Percentiles rank a stretch among this genome's conserved stretches.
phyloP scores from a whole-genome alignment of 1,140 invertebrate species.

The Drosophila nasuta region DNA sequence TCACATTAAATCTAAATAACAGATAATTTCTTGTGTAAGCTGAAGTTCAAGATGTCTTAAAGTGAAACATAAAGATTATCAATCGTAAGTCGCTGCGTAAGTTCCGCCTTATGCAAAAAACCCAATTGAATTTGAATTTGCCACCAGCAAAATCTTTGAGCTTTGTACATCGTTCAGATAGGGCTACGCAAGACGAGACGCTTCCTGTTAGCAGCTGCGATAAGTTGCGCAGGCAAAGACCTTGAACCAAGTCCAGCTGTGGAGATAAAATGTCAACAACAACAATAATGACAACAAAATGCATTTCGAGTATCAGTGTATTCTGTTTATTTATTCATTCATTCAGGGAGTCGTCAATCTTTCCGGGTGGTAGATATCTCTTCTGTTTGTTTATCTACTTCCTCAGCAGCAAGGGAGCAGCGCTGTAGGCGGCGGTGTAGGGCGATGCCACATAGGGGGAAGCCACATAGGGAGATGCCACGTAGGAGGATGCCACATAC shows the following conservation, averaged over 20 bases:
- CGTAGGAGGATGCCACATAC: slow-evolving; percentile 58
- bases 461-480: slow-evolving; percentile 67
- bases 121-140: too few relatives aligned
- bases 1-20: too few relatives aligned
- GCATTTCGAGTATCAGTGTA: slow-evolving; percentile 13
- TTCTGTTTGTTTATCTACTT: slow-evolving; percentile 54
- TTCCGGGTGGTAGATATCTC: slow-evolving; percentile 2
- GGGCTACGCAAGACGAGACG: slow-evolving; percentile 5
- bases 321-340: slow-evolving; percentile 43
- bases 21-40: too few relatives aligned
- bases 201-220: slow-evolving; percentile 35
- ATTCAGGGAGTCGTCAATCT: background rate
- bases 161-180: slow-evolving; percentile 26
- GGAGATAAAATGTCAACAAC: slow-evolving; percentile 10
- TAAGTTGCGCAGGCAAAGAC: slow-evolving; percentile 39
- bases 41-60: too few relatives aligned
- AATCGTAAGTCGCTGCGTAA: too few relatives aligned
- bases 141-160: slow-evolving; percentile 23
- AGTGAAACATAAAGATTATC: too few relatives aligned
- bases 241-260: slow-evolving; percentile 23
- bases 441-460: slow-evolving; percentile 72
- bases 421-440: slow-evolving; percentile 56
- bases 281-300: background rate
- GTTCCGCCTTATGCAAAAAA: too few relatives aligned
- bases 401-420: slow-evolving; percentile 65